Evolutionary conservation across 1,140 invertebrate genomes (phyloP).

Genomic region (Gonioctena quinquepunctata): DNA sequence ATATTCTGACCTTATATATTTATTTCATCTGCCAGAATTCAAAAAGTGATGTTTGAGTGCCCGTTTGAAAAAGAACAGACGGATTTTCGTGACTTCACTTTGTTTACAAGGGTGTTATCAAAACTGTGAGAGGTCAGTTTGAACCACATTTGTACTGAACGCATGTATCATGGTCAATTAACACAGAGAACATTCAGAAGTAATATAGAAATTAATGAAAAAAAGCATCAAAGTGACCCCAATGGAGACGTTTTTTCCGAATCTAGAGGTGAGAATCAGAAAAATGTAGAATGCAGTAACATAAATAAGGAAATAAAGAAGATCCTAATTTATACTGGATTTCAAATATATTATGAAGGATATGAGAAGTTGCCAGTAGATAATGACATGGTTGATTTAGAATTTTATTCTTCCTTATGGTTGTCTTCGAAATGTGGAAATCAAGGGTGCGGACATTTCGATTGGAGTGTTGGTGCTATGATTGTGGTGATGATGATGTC

Average conservation of each 20-base stretch:
- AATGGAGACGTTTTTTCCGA: slow-evolving; percentile 63
- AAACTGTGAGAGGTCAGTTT: no score
- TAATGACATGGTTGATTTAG: slow-evolving; percentile 42
- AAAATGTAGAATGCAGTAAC: slow-evolving; percentile 65
- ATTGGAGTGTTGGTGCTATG: slow-evolving; percentile 77
- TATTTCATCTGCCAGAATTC: no score
- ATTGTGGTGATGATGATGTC: slow-evolving; percentile 67
- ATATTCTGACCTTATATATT: no score
- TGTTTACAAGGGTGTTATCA: no score
- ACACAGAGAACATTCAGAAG: not conserved
- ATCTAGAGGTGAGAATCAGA: slow-evolving; percentile 63
- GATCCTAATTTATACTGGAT: slow-evolving; percentile 60
- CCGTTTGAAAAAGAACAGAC: no score
- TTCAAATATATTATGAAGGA: slow-evolving; percentile 64
- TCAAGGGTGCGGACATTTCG: slow-evolving; percentile 80
- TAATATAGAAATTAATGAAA: slow-evolving; percentile 62
- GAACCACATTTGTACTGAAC: not conserved
- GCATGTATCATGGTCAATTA: slow-evolving; percentile 14
- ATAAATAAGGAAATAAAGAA: slow-evolving; percentile 70
- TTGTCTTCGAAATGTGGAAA: slow-evolving; percentile 75
- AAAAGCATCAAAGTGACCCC: slow-evolving; percentile 67
- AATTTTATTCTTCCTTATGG: slow-evolving; percentile 66
- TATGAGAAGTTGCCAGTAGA: slow-evolving; percentile 60
- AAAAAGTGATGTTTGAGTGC: no score
- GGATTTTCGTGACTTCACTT: no score